A percentile compares a stretch with the other conserved stretches of the same genome.
phyloP scores from a whole-genome alignment of 2,888 invertebrate genomes.

The Andrena chrysosceles region DNA sequence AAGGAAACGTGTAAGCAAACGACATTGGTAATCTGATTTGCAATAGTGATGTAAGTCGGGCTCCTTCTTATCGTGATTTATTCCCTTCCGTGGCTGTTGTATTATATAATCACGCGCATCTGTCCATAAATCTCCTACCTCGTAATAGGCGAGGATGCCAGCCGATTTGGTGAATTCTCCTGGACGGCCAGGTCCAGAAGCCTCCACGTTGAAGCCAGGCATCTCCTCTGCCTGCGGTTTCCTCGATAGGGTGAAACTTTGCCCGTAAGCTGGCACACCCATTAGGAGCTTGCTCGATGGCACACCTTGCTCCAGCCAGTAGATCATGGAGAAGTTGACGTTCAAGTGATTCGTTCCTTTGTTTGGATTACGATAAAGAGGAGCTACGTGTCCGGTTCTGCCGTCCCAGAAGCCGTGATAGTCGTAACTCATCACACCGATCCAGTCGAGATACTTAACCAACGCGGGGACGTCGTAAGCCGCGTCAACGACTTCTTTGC shows the following conservation, averaged over 20 bases:
- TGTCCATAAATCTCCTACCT: constrained; percentile 80
- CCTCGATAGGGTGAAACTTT: constrained; percentile 89
- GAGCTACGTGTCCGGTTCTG: constrained; percentile 95
- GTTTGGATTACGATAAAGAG: constrained; percentile 92
- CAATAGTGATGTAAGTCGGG: background rate
- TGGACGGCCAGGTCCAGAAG: constrained; percentile 91
- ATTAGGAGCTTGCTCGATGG: constrained; percentile 92
- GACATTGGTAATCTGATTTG: background rate
- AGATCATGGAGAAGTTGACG: constrained; percentile 93
- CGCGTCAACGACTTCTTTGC: constrained; percentile 93
- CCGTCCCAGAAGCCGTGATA: constrained; percentile 97
- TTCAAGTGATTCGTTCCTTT: constrained; percentile 93
- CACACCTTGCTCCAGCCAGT: constrained; percentile 95
- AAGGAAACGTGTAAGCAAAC: background rate
- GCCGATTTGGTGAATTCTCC: constrained; percentile 94
- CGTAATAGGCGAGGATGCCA: constrained; percentile 95
- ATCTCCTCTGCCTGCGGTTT: constrained; percentile 67
- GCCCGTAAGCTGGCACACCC: constrained; percentile 95
- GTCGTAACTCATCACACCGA: constrained; percentile 96
- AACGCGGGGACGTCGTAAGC: constrained; percentile 92
- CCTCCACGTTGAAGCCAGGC: constrained; percentile 89
- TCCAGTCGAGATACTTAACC: constrained; percentile 93
- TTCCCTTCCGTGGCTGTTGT: background rate
- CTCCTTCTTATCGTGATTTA: background rate
- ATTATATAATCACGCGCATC: too few species aligned